These are phyloP conservation scores for Ichneumoninae sp. DNA, from an alignment of 2,888 invertebrate genomes.

Conservation along the genomic window DNA sequence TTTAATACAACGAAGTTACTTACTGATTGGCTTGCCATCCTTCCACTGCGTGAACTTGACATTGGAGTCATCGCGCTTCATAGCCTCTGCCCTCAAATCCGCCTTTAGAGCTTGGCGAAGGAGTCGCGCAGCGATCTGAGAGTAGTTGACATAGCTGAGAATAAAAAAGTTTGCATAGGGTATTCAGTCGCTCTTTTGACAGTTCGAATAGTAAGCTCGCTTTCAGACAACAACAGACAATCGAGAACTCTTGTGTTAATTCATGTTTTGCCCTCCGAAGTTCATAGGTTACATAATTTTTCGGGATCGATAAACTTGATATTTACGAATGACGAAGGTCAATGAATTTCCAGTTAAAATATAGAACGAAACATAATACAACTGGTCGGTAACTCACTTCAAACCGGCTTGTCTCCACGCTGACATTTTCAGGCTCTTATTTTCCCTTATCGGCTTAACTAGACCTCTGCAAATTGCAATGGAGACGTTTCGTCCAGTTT, in stretches of 20 bases:
- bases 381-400: slow-evolving; percentile 87
- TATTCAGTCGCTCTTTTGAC: background rate
- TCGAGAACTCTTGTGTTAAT: slow-evolving; percentile 22
- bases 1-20: slow-evolving; percentile 82
- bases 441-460: slow-evolving; percentile 48
- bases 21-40: slow-evolving; percentile 94
- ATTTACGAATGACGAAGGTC: slow-evolving; percentile 35
- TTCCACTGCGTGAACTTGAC: slow-evolving; percentile 95
- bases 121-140: slow-evolving; percentile 95
- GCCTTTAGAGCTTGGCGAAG: slow-evolving; percentile 92
- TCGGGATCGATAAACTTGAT: slow-evolving; percentile 4
- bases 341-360: slow-evolving; percentile 37
- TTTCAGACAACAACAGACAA: background rate
- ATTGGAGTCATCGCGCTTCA: slow-evolving; percentile 90
- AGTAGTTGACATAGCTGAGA: slow-evolving; percentile 97
- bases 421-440: slow-evolving; percentile 86
- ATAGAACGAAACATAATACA: background rate
- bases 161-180: slow-evolving; percentile 50
- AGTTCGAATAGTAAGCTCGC: slow-evolving; percentile 1
- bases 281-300: slow-evolving; percentile 68
- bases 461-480: slow-evolving; percentile 42
- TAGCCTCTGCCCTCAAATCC: slow-evolving; percentile 90
- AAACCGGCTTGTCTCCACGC: slow-evolving; percentile 94
- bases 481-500: slow-evolving; percentile 39
- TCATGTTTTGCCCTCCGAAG: slow-evolving; percentile 11